Conservation (phyloP, 2,797 vertebrate species). For the Rhinella marina region DNA sequence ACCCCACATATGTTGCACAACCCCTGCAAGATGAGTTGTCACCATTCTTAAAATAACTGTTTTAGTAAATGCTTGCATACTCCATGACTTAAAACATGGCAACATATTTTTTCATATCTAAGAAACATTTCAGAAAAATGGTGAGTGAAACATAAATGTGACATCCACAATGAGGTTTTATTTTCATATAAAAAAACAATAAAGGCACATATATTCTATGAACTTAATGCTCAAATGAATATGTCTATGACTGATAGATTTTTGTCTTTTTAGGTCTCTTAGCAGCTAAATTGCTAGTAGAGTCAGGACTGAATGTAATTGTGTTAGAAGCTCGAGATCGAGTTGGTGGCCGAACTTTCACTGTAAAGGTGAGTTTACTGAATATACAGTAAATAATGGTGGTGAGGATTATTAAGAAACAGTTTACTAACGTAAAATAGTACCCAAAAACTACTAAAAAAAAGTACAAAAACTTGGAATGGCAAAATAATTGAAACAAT, state of each 20-base stretch:
- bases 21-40: too few relatives aligned
- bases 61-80: too few relatives aligned
- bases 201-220: background rate
- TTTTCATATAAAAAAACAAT: background rate
- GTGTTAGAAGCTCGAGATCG: constrained; percentile 91
- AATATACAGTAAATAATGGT: background rate
- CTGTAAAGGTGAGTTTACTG: constrained; percentile 80
- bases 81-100: too few relatives aligned
- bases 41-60: too few relatives aligned
- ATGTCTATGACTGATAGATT: background rate
- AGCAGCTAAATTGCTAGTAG: constrained; percentile 88
- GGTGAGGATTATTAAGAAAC: background rate
- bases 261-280: constrained; percentile 81
- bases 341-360: constrained; percentile 94
- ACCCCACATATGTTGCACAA: too few relatives aligned
- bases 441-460: too few relatives aligned
- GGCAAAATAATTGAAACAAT: too few relatives aligned
- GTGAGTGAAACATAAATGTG: too few relatives aligned
- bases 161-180: background rate
- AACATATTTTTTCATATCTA: too few relatives aligned
- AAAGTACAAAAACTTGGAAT: too few relatives aligned
- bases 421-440: background rate
- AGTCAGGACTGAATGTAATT: constrained; percentile 85
- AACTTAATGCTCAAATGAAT: background rate
- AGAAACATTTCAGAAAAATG: too few relatives aligned